Evolutionary conservation across 2,797 vertebrate genomes (phyloP), one percentile per base, ranked within the genome.

Genomic region (Megaceryle alcyon): DNA sequence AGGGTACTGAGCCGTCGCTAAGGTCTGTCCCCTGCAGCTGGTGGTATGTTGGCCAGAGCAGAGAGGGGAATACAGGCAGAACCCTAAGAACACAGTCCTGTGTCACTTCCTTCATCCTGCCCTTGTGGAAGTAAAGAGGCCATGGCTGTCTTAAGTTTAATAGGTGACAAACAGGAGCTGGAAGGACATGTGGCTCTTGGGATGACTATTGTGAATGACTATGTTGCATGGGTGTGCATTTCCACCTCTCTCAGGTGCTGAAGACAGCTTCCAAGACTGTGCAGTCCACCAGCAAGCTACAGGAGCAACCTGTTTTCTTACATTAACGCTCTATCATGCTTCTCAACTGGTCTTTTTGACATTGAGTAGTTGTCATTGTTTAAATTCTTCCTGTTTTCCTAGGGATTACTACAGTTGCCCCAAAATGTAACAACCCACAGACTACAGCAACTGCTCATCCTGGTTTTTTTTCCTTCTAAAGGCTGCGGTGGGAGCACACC

Each of bases 281-380:
- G 39, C 41, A 71, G 53, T 54, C 31, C 71, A 68, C 20, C 39
- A 69, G 66, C 12, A 51, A 82, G 20, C 18, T 72, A 2, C 35
- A 33, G 41, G 14, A 82, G 4, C 4, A 4, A 2, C 14, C 59
- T 12, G 2, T 70, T 78, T 82, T 82, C 17, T 44, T 41, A 2
- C 1, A 0, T 51, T 70, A 63, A 54, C 4, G 12, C 11, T 46
- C 48, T 49, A 33, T 9, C 4, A 17, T 0, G 2, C 14, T 46
- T 60, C 59, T 43, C 16, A 53, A 22, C 26, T 26, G 33, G 18
- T 41, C 23, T 57, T 82, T 82, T 46, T 6, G 69, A 26, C 33
- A 13, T 35, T 28, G 4, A 2, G 1, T 43, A 60, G 18, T 64
- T 71, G 59, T 44, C 43, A 23, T 3, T 48, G 29, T 64, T 49